phyloP scores from a whole-genome alignment of 2,888 invertebrate genomes.

The Papilio demoleus region DNA sequence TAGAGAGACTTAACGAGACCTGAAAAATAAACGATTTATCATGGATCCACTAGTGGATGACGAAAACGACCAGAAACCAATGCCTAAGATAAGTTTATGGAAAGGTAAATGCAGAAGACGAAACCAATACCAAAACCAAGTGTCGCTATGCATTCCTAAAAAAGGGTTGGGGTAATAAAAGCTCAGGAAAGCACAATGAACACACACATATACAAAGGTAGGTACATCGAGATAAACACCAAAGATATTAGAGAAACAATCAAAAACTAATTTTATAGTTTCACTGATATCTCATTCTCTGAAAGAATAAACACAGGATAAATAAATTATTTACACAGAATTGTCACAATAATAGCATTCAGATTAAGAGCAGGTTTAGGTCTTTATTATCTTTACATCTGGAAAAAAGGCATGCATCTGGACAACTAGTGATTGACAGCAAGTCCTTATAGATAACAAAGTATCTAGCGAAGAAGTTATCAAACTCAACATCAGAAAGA shows the following conservation, averaged over 20 bases:
- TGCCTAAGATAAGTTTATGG: background rate
- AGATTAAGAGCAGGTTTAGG: conserved; percentile 54
- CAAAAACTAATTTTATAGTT: conserved; percentile 30
- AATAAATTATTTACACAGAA: conserved; percentile 50
- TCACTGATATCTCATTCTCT: conserved; percentile 52
- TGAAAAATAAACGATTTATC: conserved; percentile 12
- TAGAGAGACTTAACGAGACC: conserved; percentile 5
- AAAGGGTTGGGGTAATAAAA: conserved; percentile 20
- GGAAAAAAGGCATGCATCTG: conserved; percentile 38
- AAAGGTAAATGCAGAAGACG: conserved; percentile 33
- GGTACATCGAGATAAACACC: conserved; percentile 33
- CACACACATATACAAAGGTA: conserved; percentile 27
- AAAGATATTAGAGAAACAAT: conserved; percentile 36
- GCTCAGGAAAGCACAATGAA: conserved; percentile 39
- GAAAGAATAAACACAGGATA: conserved; percentile 45
- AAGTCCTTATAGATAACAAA: conserved; percentile 35
- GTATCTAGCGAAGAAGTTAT: conserved; percentile 35
- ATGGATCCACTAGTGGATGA: conserved; percentile 34
- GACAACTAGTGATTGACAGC: conserved; percentile 26
- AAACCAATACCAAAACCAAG: conserved; percentile 14
- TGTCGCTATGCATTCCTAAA: conserved; percentile 6
- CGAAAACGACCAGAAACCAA: conserved; percentile 27
- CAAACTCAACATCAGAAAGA: conserved; percentile 61
- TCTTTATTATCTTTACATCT: conserved; percentile 44
- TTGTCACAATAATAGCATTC: conserved; percentile 63